These are phyloP conservation scores for Sebastes minor DNA, from an alignment of 2,797 vertebrate species.

Conservation along the genomic window DNA sequence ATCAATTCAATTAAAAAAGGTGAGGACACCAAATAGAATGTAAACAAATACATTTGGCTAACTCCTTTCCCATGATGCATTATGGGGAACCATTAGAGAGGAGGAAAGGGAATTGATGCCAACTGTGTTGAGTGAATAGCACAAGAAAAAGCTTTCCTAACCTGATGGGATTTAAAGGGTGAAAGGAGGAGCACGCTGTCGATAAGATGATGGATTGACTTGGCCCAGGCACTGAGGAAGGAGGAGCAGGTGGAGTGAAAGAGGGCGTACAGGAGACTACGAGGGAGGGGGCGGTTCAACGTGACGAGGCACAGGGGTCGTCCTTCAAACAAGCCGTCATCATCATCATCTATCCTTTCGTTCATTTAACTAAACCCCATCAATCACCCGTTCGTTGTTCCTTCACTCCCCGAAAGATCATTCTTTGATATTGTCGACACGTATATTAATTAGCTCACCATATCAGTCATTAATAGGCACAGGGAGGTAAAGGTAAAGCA, in stretches of 20 bases:
- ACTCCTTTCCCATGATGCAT: conserved; percentile 13
- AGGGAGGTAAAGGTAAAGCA: conserved; percentile 64
- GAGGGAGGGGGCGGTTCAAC: conserved; percentile 19
- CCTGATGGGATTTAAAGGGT: conserved; percentile 17
- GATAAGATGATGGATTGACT: conserved; percentile 38
- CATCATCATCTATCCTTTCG: conserved; percentile 9
- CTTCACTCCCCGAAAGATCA: background rate
- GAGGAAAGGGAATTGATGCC: background rate
- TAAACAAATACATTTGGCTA: conserved; percentile 43
- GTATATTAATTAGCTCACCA: conserved; percentile 2
- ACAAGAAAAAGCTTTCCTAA: conserved; percentile 21
- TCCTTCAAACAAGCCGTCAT: conserved; percentile 28
- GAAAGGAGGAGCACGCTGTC: conserved; percentile 23
- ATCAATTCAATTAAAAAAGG: background rate
- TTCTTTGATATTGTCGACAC: conserved; percentile 1
- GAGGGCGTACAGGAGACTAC: background rate
- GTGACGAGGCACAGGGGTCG: conserved; percentile 52
- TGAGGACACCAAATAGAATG: conserved; percentile 9
- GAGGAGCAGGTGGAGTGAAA: conserved; percentile 5
- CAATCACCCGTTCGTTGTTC: conserved; percentile 7
- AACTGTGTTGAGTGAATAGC: background rate
- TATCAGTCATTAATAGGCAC: conserved; percentile 58
- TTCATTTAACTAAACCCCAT: background rate
- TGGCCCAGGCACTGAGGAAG: conserved; percentile 55
- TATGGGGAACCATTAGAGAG: background rate